A percentile compares a stretch with the other conserved stretches of the same genome.
Evolutionary conservation across 2,888 invertebrate species (phyloP).

Genomic region (Lithosia quadra): DNA sequence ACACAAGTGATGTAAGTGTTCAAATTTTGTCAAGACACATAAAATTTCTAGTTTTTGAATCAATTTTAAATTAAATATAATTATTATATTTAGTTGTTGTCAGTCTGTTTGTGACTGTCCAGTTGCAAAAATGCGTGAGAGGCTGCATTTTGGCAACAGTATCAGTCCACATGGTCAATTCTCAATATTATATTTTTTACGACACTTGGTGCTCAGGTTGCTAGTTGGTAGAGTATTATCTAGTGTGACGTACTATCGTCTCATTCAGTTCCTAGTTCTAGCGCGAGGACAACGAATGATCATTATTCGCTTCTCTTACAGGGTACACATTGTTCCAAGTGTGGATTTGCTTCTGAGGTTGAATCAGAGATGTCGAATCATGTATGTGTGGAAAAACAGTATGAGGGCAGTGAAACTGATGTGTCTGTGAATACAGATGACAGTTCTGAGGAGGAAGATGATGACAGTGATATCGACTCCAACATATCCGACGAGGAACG

Average conservation of each 20-base stretch:
- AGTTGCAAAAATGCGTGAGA: too few species aligned
- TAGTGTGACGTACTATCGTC: too few species aligned
- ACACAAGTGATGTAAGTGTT: conserved; percentile 54
- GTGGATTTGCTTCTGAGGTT: conserved; percentile 40
- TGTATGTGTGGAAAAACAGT: conserved; percentile 36
- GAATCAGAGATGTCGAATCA: conserved; percentile 44
- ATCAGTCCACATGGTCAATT: too few species aligned
- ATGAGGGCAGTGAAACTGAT: conserved; percentile 59
- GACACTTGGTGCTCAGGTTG: too few species aligned
- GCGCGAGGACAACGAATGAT: background rate
- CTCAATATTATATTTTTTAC: too few species aligned
- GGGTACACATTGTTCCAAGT: conserved; percentile 37
- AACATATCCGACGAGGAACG: conserved; percentile 62
- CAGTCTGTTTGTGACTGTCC: too few species aligned
- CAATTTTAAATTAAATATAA: too few species aligned
- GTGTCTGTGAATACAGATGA: conserved; percentile 55
- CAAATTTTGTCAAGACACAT: background rate
- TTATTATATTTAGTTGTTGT: too few species aligned
- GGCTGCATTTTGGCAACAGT: too few species aligned
- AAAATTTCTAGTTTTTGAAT: too few species aligned
- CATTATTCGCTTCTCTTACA: conserved; percentile 12
- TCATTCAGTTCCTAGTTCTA: background rate
- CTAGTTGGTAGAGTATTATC: too few species aligned
- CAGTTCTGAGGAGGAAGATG: conserved; percentile 46
- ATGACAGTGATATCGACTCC: conserved; percentile 60